These are phyloP conservation scores for Megaceryle torquata DNA, from an alignment of 2,113 vertebrate genomes.

Conservation along the genomic window DNA sequence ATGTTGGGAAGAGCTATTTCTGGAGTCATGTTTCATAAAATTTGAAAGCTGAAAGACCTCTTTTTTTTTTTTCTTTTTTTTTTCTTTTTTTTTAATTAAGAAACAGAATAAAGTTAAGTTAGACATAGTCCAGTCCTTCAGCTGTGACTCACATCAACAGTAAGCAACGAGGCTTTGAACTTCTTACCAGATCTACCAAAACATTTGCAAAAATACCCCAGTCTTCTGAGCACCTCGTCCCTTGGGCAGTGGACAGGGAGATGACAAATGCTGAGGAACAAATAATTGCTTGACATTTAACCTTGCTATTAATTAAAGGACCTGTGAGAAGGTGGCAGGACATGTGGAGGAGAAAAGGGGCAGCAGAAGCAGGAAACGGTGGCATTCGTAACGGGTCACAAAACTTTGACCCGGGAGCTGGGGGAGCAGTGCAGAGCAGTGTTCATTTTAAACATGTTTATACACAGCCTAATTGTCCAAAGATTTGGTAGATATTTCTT, in stretches of 20 bases:
- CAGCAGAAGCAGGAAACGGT: background rate
- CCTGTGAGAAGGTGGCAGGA: background rate
- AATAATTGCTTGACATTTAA: background rate
- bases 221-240: background rate
- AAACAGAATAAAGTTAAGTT: background rate
- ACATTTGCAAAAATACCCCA: rapidly evolving
- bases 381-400: background rate
- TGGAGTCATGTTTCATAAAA: background rate
- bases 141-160: background rate
- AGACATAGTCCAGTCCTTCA: background rate
- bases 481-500: background rate
- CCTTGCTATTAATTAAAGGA: background rate
- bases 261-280: background rate
- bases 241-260: background rate
- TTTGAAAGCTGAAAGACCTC: background rate
- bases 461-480: background rate
- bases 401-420: background rate
- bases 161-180: background rate
- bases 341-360: background rate
- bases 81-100: background rate
- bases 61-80: background rate
- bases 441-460: too few species aligned
- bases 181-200: background rate
- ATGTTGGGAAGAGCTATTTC: background rate
- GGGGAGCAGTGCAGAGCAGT: background rate